Base-by-base conservation (phyloP, 2,797 vertebrate genomes). In the Neostethus bicornis region DNA sequence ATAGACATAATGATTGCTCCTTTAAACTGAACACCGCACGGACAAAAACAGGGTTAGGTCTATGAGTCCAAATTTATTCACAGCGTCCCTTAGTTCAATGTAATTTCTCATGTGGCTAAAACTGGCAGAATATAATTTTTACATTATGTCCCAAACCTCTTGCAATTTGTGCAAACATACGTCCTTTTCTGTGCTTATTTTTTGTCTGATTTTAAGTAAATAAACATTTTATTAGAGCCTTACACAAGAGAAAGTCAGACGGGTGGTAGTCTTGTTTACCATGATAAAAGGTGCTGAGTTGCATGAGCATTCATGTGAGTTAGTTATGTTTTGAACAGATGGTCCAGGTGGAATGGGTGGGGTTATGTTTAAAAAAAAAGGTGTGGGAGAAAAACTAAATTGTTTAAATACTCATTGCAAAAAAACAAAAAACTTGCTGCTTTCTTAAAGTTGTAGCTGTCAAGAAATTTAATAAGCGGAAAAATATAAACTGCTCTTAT, bases 281-380 rank as follows among this genome's bases (percentile, higher is more conserved):
- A 13, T 53, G 29, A 32, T 24, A 43, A 12, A 26, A 8, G 24
- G 10, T 34, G n/a, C 41, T 12, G 9, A 51, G 41, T 41, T 53
- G 55, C 19, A 11, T 50, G 9, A 31, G 17, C 19, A 32, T 54
- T 43, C 52, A 50, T 37, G 42, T 70, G 52, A 62, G 25, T 50
- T 26, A 25, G 47, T 52, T 41, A 24, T 65, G 35, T 71, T 65
- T 75, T 64, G n/a, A 77, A 67, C 77, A 79, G 62, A 82, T 84
- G 75, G 61, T 19, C 23, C 39, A 59, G 61, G 51, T 64, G 28
- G 41, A 61, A 52, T 45, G 24, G 44, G 19, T 57, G 32, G 20
- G 45, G 31, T 37, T 47, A 45, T 28, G 54, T 59, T 35, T 25
- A 21, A 47, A 49, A 49, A n/a, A n/a, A n/a, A n/a, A n/a, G n/a